Base-by-base conservation (phyloP, 2,113 vertebrate species). In the Heterochromis multidens region DNA sequence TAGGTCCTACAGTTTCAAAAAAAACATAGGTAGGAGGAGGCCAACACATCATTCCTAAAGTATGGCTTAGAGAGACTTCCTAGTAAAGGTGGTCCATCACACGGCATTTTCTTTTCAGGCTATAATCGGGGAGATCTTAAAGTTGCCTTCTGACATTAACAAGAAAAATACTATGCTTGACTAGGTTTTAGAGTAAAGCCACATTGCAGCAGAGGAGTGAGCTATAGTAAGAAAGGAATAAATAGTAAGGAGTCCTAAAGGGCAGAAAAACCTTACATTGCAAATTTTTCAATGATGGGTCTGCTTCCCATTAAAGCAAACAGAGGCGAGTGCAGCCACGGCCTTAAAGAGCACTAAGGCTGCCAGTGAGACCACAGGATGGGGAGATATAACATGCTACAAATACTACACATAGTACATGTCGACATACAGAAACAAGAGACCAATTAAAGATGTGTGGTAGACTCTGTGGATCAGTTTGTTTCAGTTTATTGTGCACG, bases 401-500 rank as follows among this genome's bases (percentile, higher is more conserved):
- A 87, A 88, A 87, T 80, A 81, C 86, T 59, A 72, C 23, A 84
- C 80, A 83, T 23, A 35, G 63, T 43, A 72, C 63, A 82, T 33
- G 61, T 81, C 80, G 43, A 88, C 74, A 86, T 49, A 80, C 60
- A 94, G 40, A 62, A 81, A 90, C 72, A 86, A 76, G 79, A 85
- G 58, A 80, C 16, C 77, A 82, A 81, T 93, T 90, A 89, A 81
- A 56, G 84, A 82, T 8, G 27, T 87, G 77, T 43, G 67, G 80
- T 83, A 91, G 27, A 95, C 77, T 74, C 80, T 23, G 40, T 82
- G 84, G 80, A 89, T 90, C 19, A 3, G 80, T 88, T 91, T 89
- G 81, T 90, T 93, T 89, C 88, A 91, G 85, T 94, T 95, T 93
- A 93, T 94, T 90, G 93, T 92, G 90, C 93, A 94, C 93, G 91